These are phyloP conservation scores for Ameiurus melas DNA, from an alignment of 2,113 vertebrate species.

Conservation along the genomic window DNA sequence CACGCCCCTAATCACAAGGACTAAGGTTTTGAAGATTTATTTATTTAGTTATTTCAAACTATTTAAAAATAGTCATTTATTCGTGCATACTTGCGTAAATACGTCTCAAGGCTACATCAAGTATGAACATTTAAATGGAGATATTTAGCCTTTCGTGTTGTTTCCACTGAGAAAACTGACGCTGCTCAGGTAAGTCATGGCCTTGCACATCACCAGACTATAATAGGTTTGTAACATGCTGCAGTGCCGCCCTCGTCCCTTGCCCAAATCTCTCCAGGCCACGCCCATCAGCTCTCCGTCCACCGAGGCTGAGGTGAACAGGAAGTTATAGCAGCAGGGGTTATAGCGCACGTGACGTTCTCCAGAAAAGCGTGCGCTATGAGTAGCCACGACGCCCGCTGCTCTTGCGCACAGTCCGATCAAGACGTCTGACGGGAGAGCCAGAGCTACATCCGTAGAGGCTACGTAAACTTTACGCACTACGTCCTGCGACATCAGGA, in stretches of 20 bases:
- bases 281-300: slow-evolving; percentile 65
- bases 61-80: too few species aligned
- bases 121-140: neutral
- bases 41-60: too few species aligned
- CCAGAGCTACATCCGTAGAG: slow-evolving; percentile 58
- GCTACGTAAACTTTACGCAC: slow-evolving; percentile 82
- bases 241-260: slow-evolving; percentile 69
- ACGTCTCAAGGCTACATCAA: neutral
- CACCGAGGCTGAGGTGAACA: slow-evolving; percentile 82
- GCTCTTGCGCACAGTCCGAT: slow-evolving; percentile 82
- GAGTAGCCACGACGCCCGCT: slow-evolving; percentile 79
- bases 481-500: slow-evolving; percentile 85
- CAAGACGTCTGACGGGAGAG: slow-evolving; percentile 75
- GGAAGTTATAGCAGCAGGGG: slow-evolving; percentile 86
- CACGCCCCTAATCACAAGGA: too few species aligned
- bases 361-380: slow-evolving; percentile 87
- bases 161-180: slow-evolving; percentile 68
- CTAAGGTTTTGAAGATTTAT: too few species aligned
- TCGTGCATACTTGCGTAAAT: neutral
- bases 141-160: slow-evolving; percentile 10
- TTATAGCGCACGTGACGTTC: slow-evolving; percentile 83
- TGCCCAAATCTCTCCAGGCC: slow-evolving; percentile 80
- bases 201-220: slow-evolving; percentile 83
- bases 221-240: slow-evolving; percentile 84
- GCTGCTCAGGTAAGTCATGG: slow-evolving; percentile 83